Evolutionary conservation across 2,113 vertebrate genomes (phyloP).

Genomic region (Promerops cafer): DNA sequence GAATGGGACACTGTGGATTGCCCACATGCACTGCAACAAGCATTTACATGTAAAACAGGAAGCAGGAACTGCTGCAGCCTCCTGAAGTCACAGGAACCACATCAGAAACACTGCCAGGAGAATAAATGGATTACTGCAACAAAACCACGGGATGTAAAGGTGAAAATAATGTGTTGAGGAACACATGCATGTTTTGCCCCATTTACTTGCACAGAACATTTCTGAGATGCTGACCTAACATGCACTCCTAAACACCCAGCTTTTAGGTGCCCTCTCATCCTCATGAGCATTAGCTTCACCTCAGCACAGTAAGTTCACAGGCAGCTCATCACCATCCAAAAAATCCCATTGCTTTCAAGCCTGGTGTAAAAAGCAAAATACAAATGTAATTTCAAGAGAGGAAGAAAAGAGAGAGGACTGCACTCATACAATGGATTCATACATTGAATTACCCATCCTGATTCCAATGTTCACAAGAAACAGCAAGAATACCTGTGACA

Average conservation of each 20-base stretch:
- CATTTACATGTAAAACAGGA: neutral
- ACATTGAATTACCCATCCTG: neutral
- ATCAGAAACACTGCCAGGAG: neutral
- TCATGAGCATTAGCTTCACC: neutral
- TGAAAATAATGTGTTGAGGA: neutral
- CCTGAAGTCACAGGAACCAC: neutral
- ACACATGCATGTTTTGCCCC: neutral
- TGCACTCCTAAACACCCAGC: neutral
- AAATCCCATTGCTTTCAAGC: neutral
- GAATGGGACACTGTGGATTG: neutral
- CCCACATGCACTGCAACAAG: neutral
- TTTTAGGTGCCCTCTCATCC: neutral
- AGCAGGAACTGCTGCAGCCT: neutral
- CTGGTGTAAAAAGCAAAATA: neutral
- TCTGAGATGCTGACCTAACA: neutral
- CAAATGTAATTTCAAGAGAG: neutral
- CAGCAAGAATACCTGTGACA: neutral
- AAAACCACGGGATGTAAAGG: neutral
- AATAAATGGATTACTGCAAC: neutral
- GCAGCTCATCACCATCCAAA: neutral
- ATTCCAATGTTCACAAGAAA: neutral
- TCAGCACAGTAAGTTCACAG: neutral
- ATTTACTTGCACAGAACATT: neutral
- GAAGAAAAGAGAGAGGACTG: neutral
- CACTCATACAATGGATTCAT: accelerated